Percentiles rank a stretch among this genome's conserved stretches.
phyloP scores from a whole-genome alignment of 2,797 vertebrate species.

The Naso thynnoides region DNA sequence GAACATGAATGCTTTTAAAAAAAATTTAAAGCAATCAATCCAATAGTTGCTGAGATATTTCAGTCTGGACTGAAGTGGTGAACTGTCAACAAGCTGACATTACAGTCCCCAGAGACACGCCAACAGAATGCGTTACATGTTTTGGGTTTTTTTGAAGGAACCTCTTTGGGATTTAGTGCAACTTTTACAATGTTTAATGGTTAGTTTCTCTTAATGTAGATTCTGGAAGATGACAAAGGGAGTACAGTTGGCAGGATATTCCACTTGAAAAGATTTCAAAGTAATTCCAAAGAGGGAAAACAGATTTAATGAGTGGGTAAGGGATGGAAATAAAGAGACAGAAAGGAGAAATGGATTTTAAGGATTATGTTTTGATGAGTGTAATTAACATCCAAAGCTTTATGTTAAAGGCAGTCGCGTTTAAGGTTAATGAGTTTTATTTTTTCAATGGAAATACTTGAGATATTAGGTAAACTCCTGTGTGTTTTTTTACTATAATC shows the following conservation, averaged over 20 bases:
- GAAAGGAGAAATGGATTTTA: slow-evolving; percentile 17
- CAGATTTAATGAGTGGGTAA: slow-evolving; percentile 7
- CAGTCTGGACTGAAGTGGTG: not conserved
- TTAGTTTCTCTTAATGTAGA: slow-evolving; percentile 3
- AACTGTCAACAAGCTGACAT: not conserved
- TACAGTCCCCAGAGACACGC: not conserved
- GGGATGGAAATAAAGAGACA: slow-evolving; percentile 1
- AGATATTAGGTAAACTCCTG: slow-evolving; percentile 12
- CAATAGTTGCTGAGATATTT: not conserved
- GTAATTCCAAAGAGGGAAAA: slow-evolving; percentile 32
- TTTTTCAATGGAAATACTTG: not conserved
- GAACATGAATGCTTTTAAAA: not conserved
- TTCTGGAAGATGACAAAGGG: slow-evolving; percentile 27
- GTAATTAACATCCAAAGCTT: slow-evolving; percentile 15
- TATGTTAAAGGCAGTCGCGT: not conserved
- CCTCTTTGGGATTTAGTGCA: slow-evolving; percentile 1
- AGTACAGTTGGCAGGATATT: slow-evolving; percentile 10
- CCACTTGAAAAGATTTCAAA: slow-evolving; percentile 28
- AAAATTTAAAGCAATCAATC: not conserved
- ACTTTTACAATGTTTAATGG: slow-evolving; percentile 19
- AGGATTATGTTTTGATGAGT: slow-evolving; percentile 24
- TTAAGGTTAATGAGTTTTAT: not conserved
- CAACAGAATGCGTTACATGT: no score
- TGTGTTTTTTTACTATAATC: not conserved
- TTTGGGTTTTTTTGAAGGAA: not conserved